Evolutionary conservation across 2,797 vertebrate genomes (phyloP), one percentile per base, ranked within the genome.

Genomic region (Rhinoraja longicauda): DNA sequence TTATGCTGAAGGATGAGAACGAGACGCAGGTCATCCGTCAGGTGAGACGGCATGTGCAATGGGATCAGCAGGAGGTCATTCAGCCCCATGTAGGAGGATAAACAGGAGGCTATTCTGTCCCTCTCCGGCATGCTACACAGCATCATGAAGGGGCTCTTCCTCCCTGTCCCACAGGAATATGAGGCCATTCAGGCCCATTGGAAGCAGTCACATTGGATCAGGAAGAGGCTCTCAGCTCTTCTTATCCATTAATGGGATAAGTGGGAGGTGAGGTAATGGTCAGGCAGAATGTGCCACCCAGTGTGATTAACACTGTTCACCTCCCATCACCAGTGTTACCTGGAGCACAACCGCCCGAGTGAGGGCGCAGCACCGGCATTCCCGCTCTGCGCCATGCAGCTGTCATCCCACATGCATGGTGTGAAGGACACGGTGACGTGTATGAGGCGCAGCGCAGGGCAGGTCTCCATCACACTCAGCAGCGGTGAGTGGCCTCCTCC

Each of bases 371-470:
- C 29, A 0, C 98, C 98, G 0, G 75, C 88, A 93, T 98, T 98
- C 94, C 98, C 98, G 0, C 97, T 99, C 8, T 99, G 98, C 0
- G 98, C 98, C 92, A 98, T 99, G 98, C 97, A 99, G 97, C 97
- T 99, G 0, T 98, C 94, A 94, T 97, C 98, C 0, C 98, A 98
- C 96, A 99, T 99, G 98, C 97, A 97, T 0, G 98, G 98, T 0
- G 98, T 98, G 93, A 97, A 97, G 17, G 96, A 98, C 96, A 99
- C 98, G 0, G 97, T 97, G 79, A 99, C 97, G 93, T 99, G 98
- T 95, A 99, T 99, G 98, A 96, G 98, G 2, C 97, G 98, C 76
- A 98, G 97, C 15, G 95, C 95, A 94, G 96, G 98, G 93, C 97
- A 97, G 94, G 96, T 94, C 95, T 96, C 96, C 93, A 98, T 98